Percentiles rank a stretch among this genome's conserved stretches.
These are phyloP conservation scores for Anser brachyrhynchus DNA, from an alignment of 2,113 vertebrate species.

Conservation along the genomic window DNA sequence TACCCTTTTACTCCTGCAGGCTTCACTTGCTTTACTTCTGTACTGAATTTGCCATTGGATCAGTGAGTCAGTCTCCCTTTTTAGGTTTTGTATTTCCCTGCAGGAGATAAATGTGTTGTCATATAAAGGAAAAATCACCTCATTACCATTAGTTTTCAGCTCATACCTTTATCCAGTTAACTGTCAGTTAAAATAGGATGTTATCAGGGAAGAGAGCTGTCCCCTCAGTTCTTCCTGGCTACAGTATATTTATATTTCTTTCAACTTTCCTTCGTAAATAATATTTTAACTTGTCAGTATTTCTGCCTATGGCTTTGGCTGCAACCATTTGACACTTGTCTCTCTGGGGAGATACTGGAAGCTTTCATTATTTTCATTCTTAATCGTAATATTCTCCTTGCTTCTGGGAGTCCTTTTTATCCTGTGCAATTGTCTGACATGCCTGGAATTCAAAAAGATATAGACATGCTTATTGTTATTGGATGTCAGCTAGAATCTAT, in stretches of 20 bases:
- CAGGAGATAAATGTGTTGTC: background rate
- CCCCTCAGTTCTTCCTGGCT: background rate
- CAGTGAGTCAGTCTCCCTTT: background rate
- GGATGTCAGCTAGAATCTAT: background rate
- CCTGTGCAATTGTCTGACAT: background rate
- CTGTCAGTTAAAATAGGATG: background rate
- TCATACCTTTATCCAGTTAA: background rate
- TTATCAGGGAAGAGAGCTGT: background rate
- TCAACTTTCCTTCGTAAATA: background rate
- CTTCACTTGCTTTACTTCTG: background rate
- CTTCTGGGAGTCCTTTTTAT: background rate
- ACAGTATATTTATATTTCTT: background rate
- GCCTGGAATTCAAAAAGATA: background rate
- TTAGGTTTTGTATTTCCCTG: background rate
- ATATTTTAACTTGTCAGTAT: background rate
- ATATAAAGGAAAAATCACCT: background rate
- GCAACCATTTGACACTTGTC: background rate
- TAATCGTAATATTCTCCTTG: conserved; percentile 8
- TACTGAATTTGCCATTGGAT: background rate
- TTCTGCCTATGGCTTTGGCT: background rate
- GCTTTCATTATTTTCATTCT: conserved; percentile 15
- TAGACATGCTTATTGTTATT: background rate
- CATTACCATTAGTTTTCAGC: background rate
- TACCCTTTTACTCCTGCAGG: background rate
- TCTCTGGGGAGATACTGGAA: background rate